Base-by-base conservation (phyloP, 2,888 invertebrate genomes). In the Cheilosia pagana region DNA sequence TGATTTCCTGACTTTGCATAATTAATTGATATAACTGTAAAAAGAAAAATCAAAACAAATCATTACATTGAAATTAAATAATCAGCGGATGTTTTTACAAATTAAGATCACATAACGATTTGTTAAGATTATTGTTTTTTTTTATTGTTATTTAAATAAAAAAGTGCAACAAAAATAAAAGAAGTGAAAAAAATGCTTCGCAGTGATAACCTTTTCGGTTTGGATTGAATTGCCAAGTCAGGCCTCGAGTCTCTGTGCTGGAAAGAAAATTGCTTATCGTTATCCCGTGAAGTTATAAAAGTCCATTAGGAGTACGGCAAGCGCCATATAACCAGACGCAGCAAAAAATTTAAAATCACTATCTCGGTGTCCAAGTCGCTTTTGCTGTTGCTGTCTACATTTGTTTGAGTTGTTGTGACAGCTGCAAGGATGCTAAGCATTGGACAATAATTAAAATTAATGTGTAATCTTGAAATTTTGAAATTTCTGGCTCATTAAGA, bases 81-180 rank as follows among this genome's bases (percentile, higher is more conserved):
- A 67, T 41, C 53, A 14, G 3, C 39, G 43, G 1, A 16, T 43
- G 6, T 21, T 39, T 67, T 10, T 23, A 79, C 79, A 74, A 74
- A 81, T 63, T 68, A 57, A 68, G 39, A 74, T 62, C 67, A 45
- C 60, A 35, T 68, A 41, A 59, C 57, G 57, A 79, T 67, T 79
- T 79, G 72, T 75, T 67, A 67, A 39, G 39, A 52, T 55, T 67
- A 35, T 39, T 53, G 48, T 48, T 45, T 48, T 4, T 14, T 53
- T 16, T 12, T 1, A 28, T 8, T 28, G 28, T 28, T 2, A 8
- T 45, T 60, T 31, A 67, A 31, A 35, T 16, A 45, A 14, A 23
- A 12, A 3, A 71, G 55, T 74, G 31, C 41, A 71, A 57, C 1
- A 14, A 45, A 77, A 60, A 19, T 12, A 41, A 57, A 57, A 35